Evolutionary conservation across 2,888 invertebrate genomes (phyloP), one percentile per base, ranked within the genome.

Genomic region (Leucophenga maculata): DNA sequence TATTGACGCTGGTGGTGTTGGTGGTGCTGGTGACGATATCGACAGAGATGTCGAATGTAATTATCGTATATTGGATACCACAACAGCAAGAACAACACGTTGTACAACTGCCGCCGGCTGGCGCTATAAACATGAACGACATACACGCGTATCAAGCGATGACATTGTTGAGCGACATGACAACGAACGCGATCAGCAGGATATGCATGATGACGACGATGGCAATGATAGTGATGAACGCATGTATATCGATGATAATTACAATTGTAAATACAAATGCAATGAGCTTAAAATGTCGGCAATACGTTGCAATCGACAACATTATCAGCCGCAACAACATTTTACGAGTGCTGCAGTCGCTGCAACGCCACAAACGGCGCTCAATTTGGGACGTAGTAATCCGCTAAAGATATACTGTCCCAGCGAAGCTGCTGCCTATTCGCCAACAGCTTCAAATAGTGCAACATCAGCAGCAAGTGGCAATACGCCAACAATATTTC

Each of bases 221-320:
- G 74, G 72, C 16, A 74, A 68, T 62, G 74, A 75, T 46, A 73
- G 74, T 70, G 80, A 80, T 55, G 75, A 72, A 14, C 75, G 81
- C 9, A 65, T 84, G 14, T 80, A 77, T 22, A 57, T 75, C 70
- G 83, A 84, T 44, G 75, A 73, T 69, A 80, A 75, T 67, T 86
- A 84, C 70, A 85, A 82, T 71, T 87, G 87, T 74, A 85, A 86
- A 66, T 86, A 85, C 73, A 88, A 87, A 77, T 85, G 80, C 78
- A 85, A 86, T 76, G 85, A 86, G 77, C 75, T 85, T 60, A 83
- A 86, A 66, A 82, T 86, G 83, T 77, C 84, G 1, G 83, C 86
- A 69, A 83, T 86, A 67, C 85, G 86, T 72, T 85, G 84, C 68
- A 85, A 77, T 68, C 86, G 85, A 13, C 83, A 84, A 59, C 67